A percentile compares a stretch with the other conserved stretches of the same genome.
Conservation (phyloP, 1,140 invertebrate species). For the Chionoecetes opilio region DNA sequence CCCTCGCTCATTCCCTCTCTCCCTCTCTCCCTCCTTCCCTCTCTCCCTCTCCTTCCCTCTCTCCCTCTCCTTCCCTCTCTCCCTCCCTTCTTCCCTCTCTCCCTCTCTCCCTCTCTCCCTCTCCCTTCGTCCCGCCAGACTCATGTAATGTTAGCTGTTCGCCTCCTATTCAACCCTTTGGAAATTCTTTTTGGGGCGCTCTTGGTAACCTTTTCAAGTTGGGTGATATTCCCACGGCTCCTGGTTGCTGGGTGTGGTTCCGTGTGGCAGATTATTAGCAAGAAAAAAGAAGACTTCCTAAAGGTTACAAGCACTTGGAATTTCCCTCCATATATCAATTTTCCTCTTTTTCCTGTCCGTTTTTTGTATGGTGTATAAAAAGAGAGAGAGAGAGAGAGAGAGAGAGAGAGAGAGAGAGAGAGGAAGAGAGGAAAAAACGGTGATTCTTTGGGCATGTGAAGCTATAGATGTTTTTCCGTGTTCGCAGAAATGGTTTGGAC, state of each 20-base stretch:
- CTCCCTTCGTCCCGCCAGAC: neutral
- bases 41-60: neutral
- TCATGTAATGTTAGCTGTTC: slow-evolving; percentile 5
- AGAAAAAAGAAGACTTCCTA: neutral
- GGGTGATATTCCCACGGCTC: neutral
- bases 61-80: neutral
- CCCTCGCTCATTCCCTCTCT: no score
- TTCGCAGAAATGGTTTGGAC: no score
- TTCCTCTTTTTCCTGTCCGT: neutral
- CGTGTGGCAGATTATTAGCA: neutral
- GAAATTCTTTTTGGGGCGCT: neutral
- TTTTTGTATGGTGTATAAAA: no score
- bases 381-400: no score
- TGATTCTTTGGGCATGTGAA: no score
- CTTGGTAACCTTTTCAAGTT: slow-evolving; percentile 20
- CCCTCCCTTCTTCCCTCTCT: neutral
- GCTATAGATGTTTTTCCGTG: no score
- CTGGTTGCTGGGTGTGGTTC: slow-evolving; percentile 14
- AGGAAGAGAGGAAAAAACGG: no score
- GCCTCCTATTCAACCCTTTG: slow-evolving; percentile 6
- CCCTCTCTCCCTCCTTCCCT: neutral
- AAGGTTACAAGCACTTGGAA: slow-evolving; percentile 19
- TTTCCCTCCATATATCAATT: neutral
- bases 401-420: no score
- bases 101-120: neutral